Conservation (phyloP, 2,797 vertebrate genomes). For the Phataginus tetradactyla region DNA sequence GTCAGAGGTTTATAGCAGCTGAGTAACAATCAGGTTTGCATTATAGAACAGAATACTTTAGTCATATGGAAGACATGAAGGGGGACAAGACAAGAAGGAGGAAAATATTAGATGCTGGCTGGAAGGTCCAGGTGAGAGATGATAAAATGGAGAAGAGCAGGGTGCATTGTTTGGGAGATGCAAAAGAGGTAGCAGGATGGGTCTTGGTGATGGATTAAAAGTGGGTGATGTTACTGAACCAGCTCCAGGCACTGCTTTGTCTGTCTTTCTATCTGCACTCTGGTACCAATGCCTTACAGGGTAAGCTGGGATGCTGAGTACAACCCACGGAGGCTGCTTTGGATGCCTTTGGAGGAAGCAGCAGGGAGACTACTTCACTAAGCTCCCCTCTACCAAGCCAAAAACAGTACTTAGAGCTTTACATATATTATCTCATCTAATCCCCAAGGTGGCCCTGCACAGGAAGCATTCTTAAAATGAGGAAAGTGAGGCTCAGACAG, state of each 20-base stretch:
- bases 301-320: background rate
- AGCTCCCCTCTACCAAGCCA: background rate
- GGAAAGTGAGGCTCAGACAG: background rate
- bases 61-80: background rate
- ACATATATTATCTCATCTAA: background rate
- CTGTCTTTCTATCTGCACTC: background rate
- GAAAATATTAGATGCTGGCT: background rate
- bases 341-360: background rate
- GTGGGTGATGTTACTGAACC: background rate
- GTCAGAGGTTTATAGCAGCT: background rate
- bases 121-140: background rate
- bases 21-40: conserved; percentile 12
- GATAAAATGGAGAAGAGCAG: background rate
- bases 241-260: background rate
- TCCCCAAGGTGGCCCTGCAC: background rate
- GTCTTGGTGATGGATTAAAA: background rate
- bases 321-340: background rate
- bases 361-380: background rate
- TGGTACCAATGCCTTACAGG: background rate
- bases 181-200: background rate
- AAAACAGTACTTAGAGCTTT: background rate
- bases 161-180: background rate
- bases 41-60: conserved; percentile 39
- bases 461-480: background rate
- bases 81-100: background rate